Conservation (phyloP, 2,113 vertebrate species). For the Xyrauchen texanus region DNA sequence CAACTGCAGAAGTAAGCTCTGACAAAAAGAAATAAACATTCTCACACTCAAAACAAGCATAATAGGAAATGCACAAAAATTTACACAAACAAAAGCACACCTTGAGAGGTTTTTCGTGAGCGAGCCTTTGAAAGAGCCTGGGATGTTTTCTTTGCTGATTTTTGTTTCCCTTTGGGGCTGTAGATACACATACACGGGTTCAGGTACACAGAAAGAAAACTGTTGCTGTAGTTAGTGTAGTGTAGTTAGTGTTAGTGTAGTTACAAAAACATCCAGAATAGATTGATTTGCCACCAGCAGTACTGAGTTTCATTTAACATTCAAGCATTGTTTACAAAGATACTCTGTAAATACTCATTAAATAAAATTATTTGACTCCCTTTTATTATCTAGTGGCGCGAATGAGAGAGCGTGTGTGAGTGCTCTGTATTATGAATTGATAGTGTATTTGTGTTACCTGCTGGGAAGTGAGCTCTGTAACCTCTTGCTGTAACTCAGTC, state of each 20-base stretch:
- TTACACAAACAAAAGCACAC: constrained; percentile 62
- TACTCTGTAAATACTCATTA: background rate
- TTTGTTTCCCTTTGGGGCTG: constrained; percentile 90
- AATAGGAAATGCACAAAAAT: background rate
- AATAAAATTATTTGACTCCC: too few relatives aligned
- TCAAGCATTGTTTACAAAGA: too few relatives aligned
- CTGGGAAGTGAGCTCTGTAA: constrained; percentile 78
- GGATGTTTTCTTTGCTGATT: constrained; percentile 83
- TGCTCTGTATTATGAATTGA: background rate
- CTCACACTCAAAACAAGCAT: too few relatives aligned
- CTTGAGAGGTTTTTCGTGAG: constrained; percentile 69
- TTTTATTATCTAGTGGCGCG: too few relatives aligned
- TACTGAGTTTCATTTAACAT: too few relatives aligned
- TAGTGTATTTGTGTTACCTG: constrained; percentile 70
- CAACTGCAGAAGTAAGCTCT: constrained; percentile 77
- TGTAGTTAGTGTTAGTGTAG: too few relatives aligned
- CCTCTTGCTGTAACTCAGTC: constrained; percentile 81
- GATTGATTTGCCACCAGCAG: too few relatives aligned
- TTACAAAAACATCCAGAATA: too few relatives aligned
- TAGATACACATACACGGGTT: too few relatives aligned
- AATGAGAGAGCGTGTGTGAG: too few relatives aligned
- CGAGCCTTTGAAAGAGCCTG: constrained; percentile 72
- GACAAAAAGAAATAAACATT: constrained; percentile 68
- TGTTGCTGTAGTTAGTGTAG: background rate
- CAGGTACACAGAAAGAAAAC: constrained; percentile 29